Base-by-base conservation (phyloP, 2,888 invertebrate species). In the Trachelus stipa region DNA sequence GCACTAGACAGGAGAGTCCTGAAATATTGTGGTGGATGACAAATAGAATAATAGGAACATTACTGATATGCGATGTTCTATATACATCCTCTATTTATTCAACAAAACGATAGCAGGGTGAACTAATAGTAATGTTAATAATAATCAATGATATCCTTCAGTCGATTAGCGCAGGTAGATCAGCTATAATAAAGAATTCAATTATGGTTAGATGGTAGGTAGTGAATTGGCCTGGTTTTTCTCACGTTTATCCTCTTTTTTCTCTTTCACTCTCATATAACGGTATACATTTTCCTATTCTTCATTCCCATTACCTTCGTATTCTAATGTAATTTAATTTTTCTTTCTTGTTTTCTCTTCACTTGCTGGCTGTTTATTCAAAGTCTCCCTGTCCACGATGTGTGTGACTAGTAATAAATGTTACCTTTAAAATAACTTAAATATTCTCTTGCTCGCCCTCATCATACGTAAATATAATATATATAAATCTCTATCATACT, bases 331-430 rank as follows among this genome's bases (percentile, higher is more conserved):
- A 56, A 56, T 71, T 71, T 23, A 31, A 34, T 71, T 71, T 76
- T 40, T 75, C 68, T 68, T 33, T 68, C 12, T 12, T 23, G 30
- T 56, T 12, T 35, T 75, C 40, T 37, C 73, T 15, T n/a, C 69
- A 37, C 37, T 73, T 73, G 34, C 40, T 73, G 6, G 40, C 76
- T 69, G 76, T 80, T 81, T 75, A 77, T 83, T 77, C 78, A 79
- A 82, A 78, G 79, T 79, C 69, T 77, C 77, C 81, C 82, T 85
- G 86, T 87, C 85, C 87, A 87, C 85, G 76, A 86, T 86, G 83
- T 78, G 84, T 87, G 87, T 90, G 90, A 90, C 90, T 90, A 90
- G 90, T 86, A 87, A 87, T 87, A 89, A 87, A 87, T 85, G 82
- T 87, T 88, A 85, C 80, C 85, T 78, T 84, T 83, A 87, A 88